phyloP scores from a whole-genome alignment of 1,140 invertebrate genomes.

The Manduca sexta region DNA sequence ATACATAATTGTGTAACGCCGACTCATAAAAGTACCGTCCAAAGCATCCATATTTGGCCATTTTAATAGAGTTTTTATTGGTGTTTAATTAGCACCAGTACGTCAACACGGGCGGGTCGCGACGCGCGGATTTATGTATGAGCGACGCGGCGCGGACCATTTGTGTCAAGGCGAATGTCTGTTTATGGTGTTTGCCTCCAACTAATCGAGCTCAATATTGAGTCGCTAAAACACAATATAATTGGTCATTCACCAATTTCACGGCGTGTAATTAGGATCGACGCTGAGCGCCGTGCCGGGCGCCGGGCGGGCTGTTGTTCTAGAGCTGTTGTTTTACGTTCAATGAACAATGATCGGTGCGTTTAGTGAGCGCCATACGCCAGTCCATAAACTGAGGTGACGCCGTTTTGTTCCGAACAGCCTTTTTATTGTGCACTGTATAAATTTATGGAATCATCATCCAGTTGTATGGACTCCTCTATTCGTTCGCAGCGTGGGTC shows the following conservation, averaged over 20 bases:
- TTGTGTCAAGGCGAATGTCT: slow-evolving; percentile 50
- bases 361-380: slow-evolving; percentile 24
- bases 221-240: slow-evolving; percentile 40
- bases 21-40: slow-evolving; percentile 10
- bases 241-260: slow-evolving; percentile 45
- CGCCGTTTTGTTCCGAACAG: slow-evolving; percentile 56
- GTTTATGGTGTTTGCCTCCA: slow-evolving; percentile 29
- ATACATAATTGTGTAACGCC: slow-evolving; percentile 17
- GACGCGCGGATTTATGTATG: slow-evolving; percentile 1
- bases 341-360: slow-evolving; percentile 34
- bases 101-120: slow-evolving; percentile 20
- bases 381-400: slow-evolving; percentile 58
- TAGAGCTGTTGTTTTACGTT: slow-evolving; percentile 22
- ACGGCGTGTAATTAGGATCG: slow-evolving; percentile 38
- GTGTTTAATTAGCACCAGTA: slow-evolving; percentile 39
- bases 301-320: slow-evolving; percentile 25
- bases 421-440: slow-evolving; percentile 68
- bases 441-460: slow-evolving; percentile 72
- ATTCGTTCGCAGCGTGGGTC: slow-evolving; percentile 50
- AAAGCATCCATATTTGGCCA: slow-evolving; percentile 19
- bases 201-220: slow-evolving; percentile 23
- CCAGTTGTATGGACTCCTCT: slow-evolving; percentile 62
- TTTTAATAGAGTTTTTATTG: slow-evolving; percentile 43
- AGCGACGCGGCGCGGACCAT: slow-evolving; percentile 21
- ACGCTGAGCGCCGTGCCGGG: slow-evolving; percentile 9